These are phyloP conservation scores for Acrossocheilus wenchowensis DNA, from an alignment of 2,797 vertebrate species.

Conservation along the genomic window DNA sequence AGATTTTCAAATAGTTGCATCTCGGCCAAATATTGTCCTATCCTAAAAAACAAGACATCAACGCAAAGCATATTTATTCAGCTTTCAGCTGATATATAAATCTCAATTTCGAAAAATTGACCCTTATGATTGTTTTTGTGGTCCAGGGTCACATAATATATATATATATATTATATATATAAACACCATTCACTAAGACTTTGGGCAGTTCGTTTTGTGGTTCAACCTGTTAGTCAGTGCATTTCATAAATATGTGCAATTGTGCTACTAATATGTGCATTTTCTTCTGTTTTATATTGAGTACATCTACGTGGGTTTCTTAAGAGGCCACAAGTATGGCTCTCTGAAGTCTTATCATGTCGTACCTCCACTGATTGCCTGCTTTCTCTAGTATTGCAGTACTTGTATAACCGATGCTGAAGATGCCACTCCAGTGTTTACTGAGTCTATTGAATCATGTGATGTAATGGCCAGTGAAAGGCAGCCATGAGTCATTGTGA, in stretches of 20 bases:
- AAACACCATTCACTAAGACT: neutral
- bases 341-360: conserved; percentile 57
- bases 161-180: no score
- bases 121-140: no score
- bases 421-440: conserved; percentile 58
- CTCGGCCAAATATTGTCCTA: no score
- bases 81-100: no score
- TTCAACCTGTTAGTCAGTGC: neutral
- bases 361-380: conserved; percentile 55
- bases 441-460: conserved; percentile 62
- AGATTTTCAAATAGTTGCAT: no score
- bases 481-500: conserved; percentile 47
- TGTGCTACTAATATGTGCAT: neutral
- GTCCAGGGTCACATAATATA: no score
- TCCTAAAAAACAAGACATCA: no score
- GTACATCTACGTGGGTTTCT: conserved; percentile 19
- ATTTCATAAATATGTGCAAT: neutral
- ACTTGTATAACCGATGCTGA: conserved; percentile 60
- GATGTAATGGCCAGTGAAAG: conserved; percentile 58
- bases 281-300: conserved; percentile 11
- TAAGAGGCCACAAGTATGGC: conserved; percentile 1
- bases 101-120: no score
- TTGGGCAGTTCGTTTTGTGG: neutral
- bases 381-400: conserved; percentile 58
- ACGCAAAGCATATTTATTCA: no score